phyloP scores from a whole-genome alignment of 2,888 invertebrate species.

The Cyclophora albipunctata region DNA sequence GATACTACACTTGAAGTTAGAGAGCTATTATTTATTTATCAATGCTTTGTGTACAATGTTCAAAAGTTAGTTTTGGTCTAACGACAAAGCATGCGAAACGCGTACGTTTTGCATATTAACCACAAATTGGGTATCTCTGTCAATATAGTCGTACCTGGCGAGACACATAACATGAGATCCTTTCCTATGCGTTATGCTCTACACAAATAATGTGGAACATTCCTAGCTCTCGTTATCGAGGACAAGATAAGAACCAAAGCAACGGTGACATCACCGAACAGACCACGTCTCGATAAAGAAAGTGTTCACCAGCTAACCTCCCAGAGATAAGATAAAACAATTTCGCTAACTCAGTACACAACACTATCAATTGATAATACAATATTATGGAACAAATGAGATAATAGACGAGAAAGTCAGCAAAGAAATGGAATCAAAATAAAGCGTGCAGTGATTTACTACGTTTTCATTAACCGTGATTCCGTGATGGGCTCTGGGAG shows the following conservation, averaged over 20 bases:
- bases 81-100: too few relatives aligned
- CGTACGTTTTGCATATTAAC: too few relatives aligned
- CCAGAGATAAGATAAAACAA: slow-evolving; percentile 48
- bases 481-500: slow-evolving; percentile 45
- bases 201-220: slow-evolving; percentile 42
- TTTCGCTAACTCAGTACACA: slow-evolving; percentile 40
- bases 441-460: slow-evolving; percentile 41
- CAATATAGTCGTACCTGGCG: too few relatives aligned
- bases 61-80: too few relatives aligned
- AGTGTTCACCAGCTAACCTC: slow-evolving; percentile 59
- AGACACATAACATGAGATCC: too few relatives aligned
- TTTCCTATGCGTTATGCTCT: too few relatives aligned
- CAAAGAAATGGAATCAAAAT: slow-evolving; percentile 22
- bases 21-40: slow-evolving; percentile 9
- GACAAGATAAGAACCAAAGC: slow-evolving; percentile 59
- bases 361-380: neutral
- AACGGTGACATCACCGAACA: slow-evolving; percentile 62
- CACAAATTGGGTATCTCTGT: too few relatives aligned
- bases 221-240: slow-evolving; percentile 57
- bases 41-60: neutral
- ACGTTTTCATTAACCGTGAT: slow-evolving; percentile 28
- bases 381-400: neutral
- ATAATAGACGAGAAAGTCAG: too few relatives aligned
- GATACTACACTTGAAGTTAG: slow-evolving; percentile 45
- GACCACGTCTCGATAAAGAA: slow-evolving; percentile 60